These are phyloP conservation scores for Drosophila mercatorum DNA, from an alignment of 2,888 invertebrate species.

Conservation along the genomic window DNA sequence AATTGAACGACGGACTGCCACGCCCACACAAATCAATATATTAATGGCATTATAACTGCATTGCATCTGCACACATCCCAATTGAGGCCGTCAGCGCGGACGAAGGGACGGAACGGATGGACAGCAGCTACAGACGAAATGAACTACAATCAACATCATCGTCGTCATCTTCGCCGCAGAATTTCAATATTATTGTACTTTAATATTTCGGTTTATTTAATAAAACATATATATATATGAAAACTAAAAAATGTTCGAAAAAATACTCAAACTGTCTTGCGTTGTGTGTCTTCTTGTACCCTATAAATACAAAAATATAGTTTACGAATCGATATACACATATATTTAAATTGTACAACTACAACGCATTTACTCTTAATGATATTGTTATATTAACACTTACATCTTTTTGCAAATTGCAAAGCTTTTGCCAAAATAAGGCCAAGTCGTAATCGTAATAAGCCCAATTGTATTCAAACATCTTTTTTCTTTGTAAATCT, in stretches of 20 bases:
- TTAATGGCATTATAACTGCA: constrained; percentile 17
- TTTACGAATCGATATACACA: constrained; percentile 55
- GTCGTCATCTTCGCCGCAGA: constrained; percentile 67
- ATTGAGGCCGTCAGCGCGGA: constrained; percentile 40
- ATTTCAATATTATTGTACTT: constrained; percentile 83
- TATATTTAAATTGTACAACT: constrained; percentile 72
- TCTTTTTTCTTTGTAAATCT: constrained; percentile 60
- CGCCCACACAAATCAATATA: constrained; percentile 29
- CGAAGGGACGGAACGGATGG: constrained; percentile 38
- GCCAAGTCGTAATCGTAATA: constrained; percentile 49
- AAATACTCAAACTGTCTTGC: constrained; percentile 73
- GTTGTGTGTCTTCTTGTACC: constrained; percentile 79
- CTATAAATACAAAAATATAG: constrained; percentile 56
- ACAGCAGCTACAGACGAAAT: constrained; percentile 31
- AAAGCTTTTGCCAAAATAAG: constrained; percentile 57
- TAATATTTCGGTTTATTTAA: constrained; percentile 84
- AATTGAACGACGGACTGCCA: constrained; percentile 52
- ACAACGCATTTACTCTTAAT: constrained; percentile 60
- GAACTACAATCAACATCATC: constrained; percentile 32
- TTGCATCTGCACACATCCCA: constrained; percentile 18
- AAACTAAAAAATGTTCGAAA: constrained; percentile 70
- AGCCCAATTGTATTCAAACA: constrained; percentile 63
- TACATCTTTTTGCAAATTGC: constrained; percentile 46
- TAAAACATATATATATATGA: constrained; percentile 82
- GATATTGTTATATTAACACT: constrained; percentile 73